Base-by-base conservation (phyloP, 2,797 vertebrate genomes). In the Sebastes reedi region DNA sequence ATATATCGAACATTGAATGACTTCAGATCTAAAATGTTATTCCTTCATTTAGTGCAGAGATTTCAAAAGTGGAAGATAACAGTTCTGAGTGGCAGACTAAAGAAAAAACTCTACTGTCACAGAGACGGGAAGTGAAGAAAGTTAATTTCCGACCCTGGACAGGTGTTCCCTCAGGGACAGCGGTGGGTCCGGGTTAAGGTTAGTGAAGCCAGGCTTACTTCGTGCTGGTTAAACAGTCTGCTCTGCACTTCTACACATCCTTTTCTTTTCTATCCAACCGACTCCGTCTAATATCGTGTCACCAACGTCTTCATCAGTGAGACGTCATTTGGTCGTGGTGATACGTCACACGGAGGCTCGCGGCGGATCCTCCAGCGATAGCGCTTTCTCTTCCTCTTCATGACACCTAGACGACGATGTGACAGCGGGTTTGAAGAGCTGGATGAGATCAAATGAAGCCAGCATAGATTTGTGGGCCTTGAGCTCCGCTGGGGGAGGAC, bases 381-480 rank as follows among this genome's bases (percentile, higher is more conserved):
- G 22, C 6, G 18, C 34, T 36, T 36, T 10, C 34, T 12, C 73
- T 66, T 83, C 13, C 36, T 72, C 67, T 80, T 67, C 29, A 62
- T 67, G 62, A 69, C 74, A 68, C 18, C 46, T 50, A 12, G 46
- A 78, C 52, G 46, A 25, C 65, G 70, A 77, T 70, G 81, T 80
- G 84, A 75, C 65, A 77, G 59, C 16, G 36, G 22, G 71, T 80
- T 69, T 61, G 14, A 68, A 64, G 56, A 72, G 46, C 16, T 68
- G 80, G 68, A 42, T 32, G n/a, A 75, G 75, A 89, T 86, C 79
- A 85, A 82, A 86, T 18, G 12, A 72, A 66, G 64, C 42, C 67
- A 50, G 16, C 34, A 77, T 29, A 72, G 67, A 81, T 72, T 64
- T 73, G 78, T 67, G 67, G 56, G 13, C 29, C 60, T 50, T 74